Percentiles rank a stretch among this genome's conserved stretches.
Evolutionary conservation across 2,888 invertebrate species (phyloP).

Genomic region (Cenopis cana): DNA sequence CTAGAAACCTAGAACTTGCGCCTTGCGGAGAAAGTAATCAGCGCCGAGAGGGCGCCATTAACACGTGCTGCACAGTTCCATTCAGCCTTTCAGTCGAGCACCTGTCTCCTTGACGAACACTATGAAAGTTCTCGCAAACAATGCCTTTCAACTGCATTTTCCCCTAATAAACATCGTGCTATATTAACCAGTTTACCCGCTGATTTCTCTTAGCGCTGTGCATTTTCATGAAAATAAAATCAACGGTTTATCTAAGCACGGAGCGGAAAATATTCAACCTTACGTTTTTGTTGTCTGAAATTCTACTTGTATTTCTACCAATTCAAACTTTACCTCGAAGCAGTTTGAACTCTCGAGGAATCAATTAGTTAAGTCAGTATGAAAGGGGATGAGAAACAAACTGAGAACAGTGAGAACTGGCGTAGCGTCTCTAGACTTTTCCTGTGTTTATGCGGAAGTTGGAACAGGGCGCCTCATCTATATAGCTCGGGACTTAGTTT

Average conservation of each 20-base stretch:
- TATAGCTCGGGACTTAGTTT: slow-evolving; percentile 34
- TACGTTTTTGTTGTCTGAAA: slow-evolving; percentile 24
- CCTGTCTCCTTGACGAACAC: slow-evolving; percentile 39
- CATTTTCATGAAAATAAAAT: slow-evolving; percentile 15
- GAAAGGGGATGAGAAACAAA: slow-evolving; percentile 21
- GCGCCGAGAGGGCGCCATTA: slow-evolving; percentile 33
- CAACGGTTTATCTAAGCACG: slow-evolving; percentile 9
- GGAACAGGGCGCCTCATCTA: slow-evolving; percentile 23
- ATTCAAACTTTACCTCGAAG: slow-evolving; percentile 25
- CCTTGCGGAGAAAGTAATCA: slow-evolving; percentile 42
- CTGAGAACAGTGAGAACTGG: too few relatives aligned
- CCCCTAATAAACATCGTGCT: slow-evolving; percentile 33
- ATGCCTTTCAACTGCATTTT: slow-evolving; percentile 38
- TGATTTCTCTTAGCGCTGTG: not conserved
- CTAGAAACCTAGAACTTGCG: slow-evolving; percentile 45
- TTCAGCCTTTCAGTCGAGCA: slow-evolving; percentile 41
- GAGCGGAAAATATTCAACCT: slow-evolving; percentile 3
- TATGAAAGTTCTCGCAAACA: slow-evolving; percentile 39
- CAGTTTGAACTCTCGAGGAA: slow-evolving; percentile 30
- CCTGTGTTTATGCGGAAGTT: slow-evolving; percentile 22
- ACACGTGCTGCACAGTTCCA: slow-evolving; percentile 31
- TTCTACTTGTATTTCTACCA: slow-evolving; percentile 9
- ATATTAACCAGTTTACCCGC: slow-evolving; percentile 13
- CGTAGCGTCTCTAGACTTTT: slow-evolving; percentile 20
- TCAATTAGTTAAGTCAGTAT: slow-evolving; percentile 26